Conservation (phyloP, 92 coral and sea anemone genomes). For the Hydrozoanthus gracilis region DNA sequence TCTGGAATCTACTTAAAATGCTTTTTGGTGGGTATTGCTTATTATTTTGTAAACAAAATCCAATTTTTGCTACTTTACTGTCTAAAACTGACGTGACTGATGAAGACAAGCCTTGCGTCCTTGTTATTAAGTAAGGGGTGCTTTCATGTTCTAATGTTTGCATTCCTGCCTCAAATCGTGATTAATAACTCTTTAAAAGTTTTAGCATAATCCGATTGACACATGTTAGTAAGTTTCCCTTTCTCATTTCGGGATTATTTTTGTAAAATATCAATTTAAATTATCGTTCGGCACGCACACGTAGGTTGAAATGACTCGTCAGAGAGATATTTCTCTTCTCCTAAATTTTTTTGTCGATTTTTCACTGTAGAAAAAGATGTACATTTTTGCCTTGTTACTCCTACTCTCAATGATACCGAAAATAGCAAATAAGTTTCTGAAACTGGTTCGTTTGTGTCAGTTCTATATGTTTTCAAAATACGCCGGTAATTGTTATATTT, state of each 20-base stretch:
- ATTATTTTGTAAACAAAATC: conserved; percentile 20
- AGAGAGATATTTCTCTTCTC: neutral
- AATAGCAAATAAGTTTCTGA: neutral
- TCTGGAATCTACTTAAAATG: conserved; percentile 12
- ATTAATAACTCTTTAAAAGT: conserved; percentile 6
- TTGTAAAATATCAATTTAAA: neutral
- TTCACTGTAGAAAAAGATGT: too few species aligned
- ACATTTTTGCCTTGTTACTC: neutral
- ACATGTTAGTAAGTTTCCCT: conserved; percentile 5
- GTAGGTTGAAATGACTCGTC: neutral
- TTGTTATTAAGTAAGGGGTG: neutral
- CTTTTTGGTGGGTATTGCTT: neutral
- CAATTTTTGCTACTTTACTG: conserved; percentile 5
- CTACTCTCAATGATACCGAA: neutral
- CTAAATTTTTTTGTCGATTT: neutral
- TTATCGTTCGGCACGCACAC: neutral
- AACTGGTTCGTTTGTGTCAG: neutral
- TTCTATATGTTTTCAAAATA: neutral
- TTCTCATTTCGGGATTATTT: neutral
- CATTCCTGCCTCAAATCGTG: neutral
- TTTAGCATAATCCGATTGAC: conserved; percentile 35
- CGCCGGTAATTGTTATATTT: neutral
- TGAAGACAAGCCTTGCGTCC: too few species aligned
- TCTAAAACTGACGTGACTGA: neutral
- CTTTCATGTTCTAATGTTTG: conserved; percentile 31